Percentiles rank a stretch among this genome's conserved stretches.
These are phyloP conservation scores for Ormyrus rosae DNA, from an alignment of 2,888 invertebrate genomes.

Conservation along the genomic window DNA sequence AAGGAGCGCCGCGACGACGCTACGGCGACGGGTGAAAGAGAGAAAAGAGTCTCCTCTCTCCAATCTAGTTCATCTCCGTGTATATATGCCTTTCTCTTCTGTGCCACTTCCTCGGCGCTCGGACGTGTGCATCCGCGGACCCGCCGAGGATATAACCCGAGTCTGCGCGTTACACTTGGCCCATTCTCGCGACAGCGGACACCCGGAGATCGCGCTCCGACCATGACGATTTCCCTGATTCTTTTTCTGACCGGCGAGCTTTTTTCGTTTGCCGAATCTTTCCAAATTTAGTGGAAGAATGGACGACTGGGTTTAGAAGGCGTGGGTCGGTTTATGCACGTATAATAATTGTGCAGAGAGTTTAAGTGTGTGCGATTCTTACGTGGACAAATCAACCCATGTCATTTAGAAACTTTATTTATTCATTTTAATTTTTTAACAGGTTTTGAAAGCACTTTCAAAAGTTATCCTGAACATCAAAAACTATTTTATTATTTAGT, in stretches of 20 bases:
- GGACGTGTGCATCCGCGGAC: conserved; percentile 43
- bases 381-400: too few species aligned
- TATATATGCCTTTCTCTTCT: conserved; percentile 73
- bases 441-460: too few species aligned
- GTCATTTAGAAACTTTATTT: too few species aligned
- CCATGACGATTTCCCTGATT: conserved; percentile 20
- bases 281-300: too few species aligned
- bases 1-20: neutral
- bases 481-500: too few species aligned
- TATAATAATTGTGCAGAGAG: too few species aligned
- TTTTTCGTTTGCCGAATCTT: too few species aligned
- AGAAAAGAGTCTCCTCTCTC: conserved; percentile 63
- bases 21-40: conserved; percentile 56
- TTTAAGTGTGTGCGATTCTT: too few species aligned
- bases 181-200: conserved; percentile 63
- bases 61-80: conserved; percentile 75
- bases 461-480: too few species aligned
- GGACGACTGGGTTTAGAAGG: too few species aligned
- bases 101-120: conserved; percentile 71
- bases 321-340: too few species aligned
- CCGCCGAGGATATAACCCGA: conserved; percentile 71
- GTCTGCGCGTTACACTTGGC: conserved; percentile 67
- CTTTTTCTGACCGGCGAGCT: neutral
- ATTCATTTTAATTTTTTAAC: too few species aligned
- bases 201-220: conserved; percentile 21